Evolutionary conservation across 2,113 vertebrate species (phyloP).

Genomic region (Anarrhichthys ocellatus): DNA sequence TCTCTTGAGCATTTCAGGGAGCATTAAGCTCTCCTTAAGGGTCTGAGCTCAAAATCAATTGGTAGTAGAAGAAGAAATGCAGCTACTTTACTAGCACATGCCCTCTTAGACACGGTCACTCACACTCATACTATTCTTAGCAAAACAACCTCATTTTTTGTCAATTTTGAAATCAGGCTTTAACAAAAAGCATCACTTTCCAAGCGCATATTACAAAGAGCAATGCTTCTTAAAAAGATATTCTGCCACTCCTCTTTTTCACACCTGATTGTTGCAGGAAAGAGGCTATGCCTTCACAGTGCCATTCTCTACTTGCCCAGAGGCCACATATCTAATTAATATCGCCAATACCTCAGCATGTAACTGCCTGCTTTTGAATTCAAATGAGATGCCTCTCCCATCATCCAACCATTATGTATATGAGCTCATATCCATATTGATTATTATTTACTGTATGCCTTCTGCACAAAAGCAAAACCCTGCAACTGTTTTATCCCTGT

Average conservation of each 20-base stretch:
- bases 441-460: conserved; percentile 47
- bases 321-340: conserved; percentile 76
- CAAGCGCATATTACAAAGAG: conserved; percentile 1
- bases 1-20: conserved; percentile 33
- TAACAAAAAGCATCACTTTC: neutral
- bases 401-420: conserved; percentile 28
- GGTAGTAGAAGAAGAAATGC: conserved; percentile 5
- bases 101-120: neutral
- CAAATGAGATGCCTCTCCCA: conserved; percentile 60
- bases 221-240: conserved; percentile 18
- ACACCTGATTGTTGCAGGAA: conserved; percentile 56
- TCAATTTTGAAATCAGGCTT: neutral
- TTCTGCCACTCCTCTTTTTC: conserved; percentile 35
- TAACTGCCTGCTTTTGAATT: conserved; percentile 66
- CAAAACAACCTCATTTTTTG: neutral
- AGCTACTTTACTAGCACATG: neutral
- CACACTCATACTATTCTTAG: neutral
- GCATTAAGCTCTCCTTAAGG: conserved; percentile 26
- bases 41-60: conserved; percentile 17
- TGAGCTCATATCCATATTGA: conserved; percentile 54
- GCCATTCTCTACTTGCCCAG: conserved; percentile 55
- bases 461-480: conserved; percentile 34
- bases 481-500: conserved; percentile 41
- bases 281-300: conserved; percentile 40
- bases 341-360: conserved; percentile 68